phyloP scores from a whole-genome alignment of 1,140 invertebrate genomes.

The Macrocentrus cingulum region DNA sequence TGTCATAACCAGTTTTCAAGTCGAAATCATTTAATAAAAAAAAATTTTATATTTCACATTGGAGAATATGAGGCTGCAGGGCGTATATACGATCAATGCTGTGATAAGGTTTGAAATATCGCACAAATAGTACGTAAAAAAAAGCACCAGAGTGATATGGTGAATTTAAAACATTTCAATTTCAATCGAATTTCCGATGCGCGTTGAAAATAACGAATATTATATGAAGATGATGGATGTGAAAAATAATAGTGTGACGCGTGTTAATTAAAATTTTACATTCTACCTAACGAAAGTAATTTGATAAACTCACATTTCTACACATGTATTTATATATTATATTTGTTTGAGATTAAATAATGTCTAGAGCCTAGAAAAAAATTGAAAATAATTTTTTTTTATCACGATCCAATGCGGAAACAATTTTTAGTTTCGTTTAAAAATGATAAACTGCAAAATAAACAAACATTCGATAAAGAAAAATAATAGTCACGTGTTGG shows the following conservation, averaged over 20 bases:
- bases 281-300: not conserved
- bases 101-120: too few relatives aligned
- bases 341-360: not conserved
- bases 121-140: too few relatives aligned
- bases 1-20: too few relatives aligned
- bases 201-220: not conserved
- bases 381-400: too few relatives aligned
- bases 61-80: too few relatives aligned
- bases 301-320: not conserved
- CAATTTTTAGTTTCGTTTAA: not conserved
- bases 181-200: not conserved
- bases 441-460: not conserved
- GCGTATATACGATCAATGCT: too few relatives aligned
- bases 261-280: conserved; percentile 10
- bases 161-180: not conserved
- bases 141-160: not conserved
- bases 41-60: too few relatives aligned
- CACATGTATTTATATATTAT: not conserved
- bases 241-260: conserved; percentile 5
- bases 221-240: conserved; percentile 15
- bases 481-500: conserved; percentile 5
- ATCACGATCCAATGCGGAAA: too few relatives aligned
- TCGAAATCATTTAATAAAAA: too few relatives aligned
- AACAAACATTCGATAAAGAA: conserved; percentile 4
- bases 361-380: too few relatives aligned